phyloP scores from a whole-genome alignment of 1,140 invertebrate genomes.

The Chymomyza costata region DNA sequence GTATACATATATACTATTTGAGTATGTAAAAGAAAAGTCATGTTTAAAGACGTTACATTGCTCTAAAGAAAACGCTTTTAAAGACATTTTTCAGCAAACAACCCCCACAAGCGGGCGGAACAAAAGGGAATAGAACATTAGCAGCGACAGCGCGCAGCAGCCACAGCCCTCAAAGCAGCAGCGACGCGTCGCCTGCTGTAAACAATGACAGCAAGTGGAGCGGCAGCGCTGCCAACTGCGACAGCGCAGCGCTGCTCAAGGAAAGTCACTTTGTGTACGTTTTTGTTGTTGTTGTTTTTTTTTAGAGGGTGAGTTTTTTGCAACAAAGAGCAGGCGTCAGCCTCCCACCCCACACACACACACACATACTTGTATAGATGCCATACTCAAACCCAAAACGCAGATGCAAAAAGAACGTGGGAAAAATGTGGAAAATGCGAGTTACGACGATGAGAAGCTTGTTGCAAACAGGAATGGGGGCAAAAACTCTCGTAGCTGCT shows the following conservation, averaged over 20 bases:
- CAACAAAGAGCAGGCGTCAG: neutral
- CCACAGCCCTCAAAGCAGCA: slow-evolving; percentile 5
- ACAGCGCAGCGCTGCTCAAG: slow-evolving; percentile 9
- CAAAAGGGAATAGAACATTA: slow-evolving; percentile 12
- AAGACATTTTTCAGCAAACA: slow-evolving; percentile 16
- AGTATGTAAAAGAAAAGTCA: no score
- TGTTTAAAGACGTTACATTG: no score
- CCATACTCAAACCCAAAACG: slow-evolving; percentile 8
- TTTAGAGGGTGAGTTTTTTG: slow-evolving; percentile 27
- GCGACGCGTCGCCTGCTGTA: neutral
- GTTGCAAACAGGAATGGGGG: no score
- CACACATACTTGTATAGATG: neutral
- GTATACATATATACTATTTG: no score
- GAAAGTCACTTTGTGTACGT: slow-evolving; percentile 31
- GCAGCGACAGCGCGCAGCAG: no score
- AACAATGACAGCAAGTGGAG: neutral
- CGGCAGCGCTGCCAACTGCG: neutral
- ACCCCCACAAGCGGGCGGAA: slow-evolving; percentile 1
- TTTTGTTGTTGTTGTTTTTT: no score
- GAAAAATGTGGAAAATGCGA: slow-evolving; percentile 48
- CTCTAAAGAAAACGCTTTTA: slow-evolving; percentile 18
- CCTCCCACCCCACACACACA: slow-evolving; percentile 4
- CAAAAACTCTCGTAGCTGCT: neutral
- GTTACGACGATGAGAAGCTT: slow-evolving; percentile 14
- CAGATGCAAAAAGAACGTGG: slow-evolving; percentile 24